These are phyloP conservation scores for Brachionus paranguensis DNA, from an alignment of 1,140 invertebrate genomes.

Conservation along the genomic window DNA sequence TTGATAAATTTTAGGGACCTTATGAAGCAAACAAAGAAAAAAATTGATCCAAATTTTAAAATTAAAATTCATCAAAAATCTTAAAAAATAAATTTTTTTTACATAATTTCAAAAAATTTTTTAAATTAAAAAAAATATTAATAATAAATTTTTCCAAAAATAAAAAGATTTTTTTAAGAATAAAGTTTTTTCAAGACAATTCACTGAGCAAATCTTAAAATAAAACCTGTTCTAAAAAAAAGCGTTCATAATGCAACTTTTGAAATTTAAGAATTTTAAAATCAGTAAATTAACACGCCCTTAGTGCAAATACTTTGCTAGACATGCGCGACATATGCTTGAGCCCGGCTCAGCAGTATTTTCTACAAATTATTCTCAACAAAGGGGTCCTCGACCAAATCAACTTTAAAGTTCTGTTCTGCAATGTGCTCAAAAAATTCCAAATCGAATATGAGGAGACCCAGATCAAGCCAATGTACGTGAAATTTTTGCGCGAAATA, in stretches of 20 bases:
- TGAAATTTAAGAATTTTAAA: neutral
- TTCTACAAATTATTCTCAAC: slow-evolving; percentile 28
- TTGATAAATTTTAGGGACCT: too few species aligned
- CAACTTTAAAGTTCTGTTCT: slow-evolving; percentile 29
- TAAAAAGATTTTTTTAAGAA: neutral
- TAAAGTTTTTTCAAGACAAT: neutral
- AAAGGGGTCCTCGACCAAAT: slow-evolving; percentile 11
- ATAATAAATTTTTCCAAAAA: neutral
- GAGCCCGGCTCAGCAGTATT: slow-evolving; percentile 31
- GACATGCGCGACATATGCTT: neutral
- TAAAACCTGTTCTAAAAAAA: neutral
- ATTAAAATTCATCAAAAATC: too few species aligned
- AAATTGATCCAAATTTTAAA: too few species aligned
- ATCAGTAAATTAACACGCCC: slow-evolving; percentile 30
- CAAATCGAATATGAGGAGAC: slow-evolving; percentile 1
- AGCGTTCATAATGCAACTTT: neutral
- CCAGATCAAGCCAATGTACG: neutral
- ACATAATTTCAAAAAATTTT: too few species aligned
- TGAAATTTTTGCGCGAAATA: slow-evolving; percentile 37
- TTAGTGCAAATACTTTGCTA: neutral
- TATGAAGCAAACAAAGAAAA: too few species aligned
- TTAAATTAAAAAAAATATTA: neutral
- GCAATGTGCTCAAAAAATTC: slow-evolving; percentile 36
- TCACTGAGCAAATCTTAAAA: neutral
- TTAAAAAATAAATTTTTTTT: too few species aligned